Conservation (phyloP, 2,797 vertebrate genomes). For the Cetoscarus ocellatus region DNA sequence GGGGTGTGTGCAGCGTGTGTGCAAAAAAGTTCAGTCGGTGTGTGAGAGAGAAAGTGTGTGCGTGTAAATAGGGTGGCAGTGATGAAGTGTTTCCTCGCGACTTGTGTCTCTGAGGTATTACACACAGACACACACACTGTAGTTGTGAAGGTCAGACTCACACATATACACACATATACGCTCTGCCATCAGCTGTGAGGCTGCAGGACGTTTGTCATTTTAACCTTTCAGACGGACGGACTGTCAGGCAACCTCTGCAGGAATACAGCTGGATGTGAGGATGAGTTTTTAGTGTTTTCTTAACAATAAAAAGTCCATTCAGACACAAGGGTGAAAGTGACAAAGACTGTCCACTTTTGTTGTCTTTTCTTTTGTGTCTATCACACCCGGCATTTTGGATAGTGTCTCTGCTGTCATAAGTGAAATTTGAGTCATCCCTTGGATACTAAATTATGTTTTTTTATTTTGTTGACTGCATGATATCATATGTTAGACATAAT, state of each 20-base stretch:
- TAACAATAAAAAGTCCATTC: neutral
- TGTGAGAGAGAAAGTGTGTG: constrained; percentile 18
- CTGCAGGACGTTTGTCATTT: constrained; percentile 32
- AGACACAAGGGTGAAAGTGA: too few relatives aligned
- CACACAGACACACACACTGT: constrained; percentile 14
- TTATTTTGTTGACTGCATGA: too few relatives aligned
- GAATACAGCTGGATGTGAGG: constrained; percentile 9
- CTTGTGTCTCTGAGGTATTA: constrained; percentile 64
- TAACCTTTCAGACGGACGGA: constrained; percentile 30
- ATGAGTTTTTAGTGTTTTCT: neutral
- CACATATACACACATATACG: constrained; percentile 31
- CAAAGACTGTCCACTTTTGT: too few relatives aligned
- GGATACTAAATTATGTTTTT: too few relatives aligned
- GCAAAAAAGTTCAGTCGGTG: constrained; percentile 7
- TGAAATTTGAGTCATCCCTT: too few relatives aligned
- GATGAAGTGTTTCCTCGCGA: constrained; percentile 60
- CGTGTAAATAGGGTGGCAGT: constrained; percentile 67
- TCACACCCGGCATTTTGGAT: too few relatives aligned
- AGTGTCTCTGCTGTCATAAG: too few relatives aligned
- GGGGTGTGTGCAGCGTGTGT: neutral
- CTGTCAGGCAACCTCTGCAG: neutral
- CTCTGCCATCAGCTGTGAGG: constrained; percentile 31
- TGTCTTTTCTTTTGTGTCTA: too few relatives aligned
- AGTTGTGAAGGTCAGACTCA: constrained; percentile 26
- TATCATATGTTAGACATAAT: too few relatives aligned